Conservation (phyloP, 2,888 invertebrate genomes). For the Hypomecis atomaria region DNA sequence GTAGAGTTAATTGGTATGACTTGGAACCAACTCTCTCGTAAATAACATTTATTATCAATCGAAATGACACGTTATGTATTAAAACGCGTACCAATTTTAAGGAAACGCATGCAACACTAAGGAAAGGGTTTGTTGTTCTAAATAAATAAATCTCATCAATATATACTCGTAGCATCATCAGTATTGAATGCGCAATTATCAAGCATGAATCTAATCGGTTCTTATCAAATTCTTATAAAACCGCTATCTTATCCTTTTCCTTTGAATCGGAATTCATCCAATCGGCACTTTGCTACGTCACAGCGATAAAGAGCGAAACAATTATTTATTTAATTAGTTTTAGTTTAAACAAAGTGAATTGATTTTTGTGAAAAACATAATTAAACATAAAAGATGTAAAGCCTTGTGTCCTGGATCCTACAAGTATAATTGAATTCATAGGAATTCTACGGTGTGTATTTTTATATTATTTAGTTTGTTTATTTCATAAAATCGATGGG, state of each 20-base stretch:
- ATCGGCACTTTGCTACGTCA: conserved; percentile 41
- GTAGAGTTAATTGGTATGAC: too few species aligned
- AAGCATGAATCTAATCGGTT: conserved; percentile 32
- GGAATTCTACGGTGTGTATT: background rate
- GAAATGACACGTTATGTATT: too few species aligned
- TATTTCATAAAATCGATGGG: too few species aligned
- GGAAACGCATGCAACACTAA: too few species aligned
- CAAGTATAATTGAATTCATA: background rate
- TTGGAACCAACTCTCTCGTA: too few species aligned
- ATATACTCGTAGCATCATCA: too few species aligned
- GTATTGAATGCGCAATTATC: conserved; percentile 19
- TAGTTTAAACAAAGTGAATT: conserved; percentile 19
- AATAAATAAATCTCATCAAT: too few species aligned
- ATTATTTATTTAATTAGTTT: conserved; percentile 18
- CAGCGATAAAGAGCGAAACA: conserved; percentile 26
- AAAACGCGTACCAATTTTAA: too few species aligned
- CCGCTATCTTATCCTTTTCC: conserved; percentile 30
- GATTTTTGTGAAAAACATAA: conserved; percentile 22
- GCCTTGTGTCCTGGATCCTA: background rate
- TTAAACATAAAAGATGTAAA: background rate
- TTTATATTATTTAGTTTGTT: too few species aligned
- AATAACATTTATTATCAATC: too few species aligned
- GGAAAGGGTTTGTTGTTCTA: too few species aligned
- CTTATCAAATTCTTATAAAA: conserved; percentile 28
- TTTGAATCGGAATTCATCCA: conserved; percentile 24